phyloP scores from a whole-genome alignment of 2,797 vertebrate genomes.

The Malurus splendens region DNA sequence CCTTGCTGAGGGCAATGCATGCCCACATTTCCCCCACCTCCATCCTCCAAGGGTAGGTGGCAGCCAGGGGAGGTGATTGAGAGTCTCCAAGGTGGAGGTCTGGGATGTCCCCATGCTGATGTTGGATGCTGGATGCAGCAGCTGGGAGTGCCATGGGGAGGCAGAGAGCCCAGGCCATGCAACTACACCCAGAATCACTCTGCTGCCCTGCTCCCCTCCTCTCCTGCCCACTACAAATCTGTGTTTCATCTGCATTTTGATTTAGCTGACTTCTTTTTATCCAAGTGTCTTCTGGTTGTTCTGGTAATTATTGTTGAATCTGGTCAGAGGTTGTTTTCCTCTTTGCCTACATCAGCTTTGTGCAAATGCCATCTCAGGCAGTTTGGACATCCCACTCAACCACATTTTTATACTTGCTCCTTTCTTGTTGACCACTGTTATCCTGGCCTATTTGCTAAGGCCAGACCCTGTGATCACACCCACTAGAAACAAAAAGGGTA shows the following conservation, averaged over 20 bases:
- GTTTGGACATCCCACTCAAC: not conserved
- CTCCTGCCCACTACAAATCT: not conserved
- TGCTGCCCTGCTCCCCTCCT: not conserved
- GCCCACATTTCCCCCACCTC: not conserved
- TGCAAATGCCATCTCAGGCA: not conserved
- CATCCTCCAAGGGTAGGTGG: no score
- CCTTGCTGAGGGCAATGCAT: not conserved
- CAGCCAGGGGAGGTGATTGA: accelerated
- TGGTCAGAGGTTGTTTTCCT: not conserved
- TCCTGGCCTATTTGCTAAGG: not conserved
- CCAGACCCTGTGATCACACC: not conserved
- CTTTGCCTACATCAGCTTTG: not conserved
- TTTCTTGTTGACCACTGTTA: not conserved
- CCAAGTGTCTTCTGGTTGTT: not conserved
- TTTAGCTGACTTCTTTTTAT: not conserved
- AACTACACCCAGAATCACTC: accelerated
- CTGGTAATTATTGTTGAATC: not conserved
- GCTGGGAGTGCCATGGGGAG: no score
- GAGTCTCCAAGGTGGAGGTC: accelerated
- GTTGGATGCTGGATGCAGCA: not conserved
- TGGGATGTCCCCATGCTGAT: accelerated
- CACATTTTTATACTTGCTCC: not conserved
- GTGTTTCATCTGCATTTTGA: not conserved
- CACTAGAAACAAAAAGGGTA: not conserved
- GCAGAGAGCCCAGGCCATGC: not conserved